Evolutionary conservation across 92 coral and sea anemone genomes (phyloP).

Genomic region (Montipora capitata): DNA sequence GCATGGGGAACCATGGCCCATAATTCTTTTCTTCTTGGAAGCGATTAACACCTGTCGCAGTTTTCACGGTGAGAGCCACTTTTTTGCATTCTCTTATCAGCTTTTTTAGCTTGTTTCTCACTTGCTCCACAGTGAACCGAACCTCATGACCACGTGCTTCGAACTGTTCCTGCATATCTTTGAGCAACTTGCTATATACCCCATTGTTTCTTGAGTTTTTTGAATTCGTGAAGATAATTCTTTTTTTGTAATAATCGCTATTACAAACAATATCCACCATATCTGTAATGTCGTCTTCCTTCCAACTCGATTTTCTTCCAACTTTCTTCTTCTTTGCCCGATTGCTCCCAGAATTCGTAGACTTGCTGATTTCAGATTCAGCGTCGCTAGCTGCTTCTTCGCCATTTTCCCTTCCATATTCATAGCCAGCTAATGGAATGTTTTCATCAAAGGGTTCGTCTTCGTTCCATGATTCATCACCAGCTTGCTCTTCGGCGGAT

Average conservation of each 20-base stretch:
- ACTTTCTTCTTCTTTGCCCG: slow-evolving; percentile 36
- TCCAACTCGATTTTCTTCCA: slow-evolving; percentile 28
- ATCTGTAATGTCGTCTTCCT: slow-evolving; percentile 6
- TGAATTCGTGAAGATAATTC: slow-evolving; percentile 45
- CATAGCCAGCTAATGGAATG: background rate
- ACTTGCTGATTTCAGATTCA: slow-evolving; percentile 38
- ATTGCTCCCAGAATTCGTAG: background rate
- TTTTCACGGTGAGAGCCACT: slow-evolving; percentile 43
- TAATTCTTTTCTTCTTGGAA: slow-evolving; percentile 51
- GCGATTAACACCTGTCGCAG: slow-evolving; percentile 54
- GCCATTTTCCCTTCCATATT: background rate
- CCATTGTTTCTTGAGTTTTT: slow-evolving; percentile 48
- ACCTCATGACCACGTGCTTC: slow-evolving; percentile 6
- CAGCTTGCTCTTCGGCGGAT: background rate
- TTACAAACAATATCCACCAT: slow-evolving; percentile 42
- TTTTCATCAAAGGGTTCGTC: background rate
- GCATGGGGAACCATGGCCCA: slow-evolving; percentile 52
- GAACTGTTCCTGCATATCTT: slow-evolving; percentile 42
- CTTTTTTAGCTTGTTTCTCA: slow-evolving; percentile 52
- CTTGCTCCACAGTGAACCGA: slow-evolving; percentile 35
- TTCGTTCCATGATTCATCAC: background rate
- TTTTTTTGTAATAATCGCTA: slow-evolving; percentile 33
- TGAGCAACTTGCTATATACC: slow-evolving; percentile 21
- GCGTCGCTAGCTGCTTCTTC: slow-evolving; percentile 5
- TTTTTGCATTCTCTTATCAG: slow-evolving; percentile 43